Evolutionary conservation across 2,113 vertebrate species (phyloP).

Genomic region (Microtus montanus): DNA sequence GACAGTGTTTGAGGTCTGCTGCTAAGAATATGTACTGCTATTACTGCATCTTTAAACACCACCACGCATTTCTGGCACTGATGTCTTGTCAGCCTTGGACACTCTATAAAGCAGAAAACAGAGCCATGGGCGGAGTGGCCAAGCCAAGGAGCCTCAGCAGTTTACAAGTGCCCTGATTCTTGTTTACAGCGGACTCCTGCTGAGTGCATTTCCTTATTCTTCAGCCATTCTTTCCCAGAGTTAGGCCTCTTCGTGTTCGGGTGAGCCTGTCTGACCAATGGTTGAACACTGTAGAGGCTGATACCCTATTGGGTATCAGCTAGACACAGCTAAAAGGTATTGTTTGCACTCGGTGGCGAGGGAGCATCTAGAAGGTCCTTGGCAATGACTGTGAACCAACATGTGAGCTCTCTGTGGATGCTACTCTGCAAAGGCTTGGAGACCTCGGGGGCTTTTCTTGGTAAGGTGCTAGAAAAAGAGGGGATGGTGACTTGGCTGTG

Average conservation of each 20-base stretch:
- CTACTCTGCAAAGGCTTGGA: background rate
- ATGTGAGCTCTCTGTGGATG: background rate
- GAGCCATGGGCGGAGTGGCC: background rate
- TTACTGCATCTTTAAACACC: conserved; percentile 4
- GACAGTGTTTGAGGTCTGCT: background rate
- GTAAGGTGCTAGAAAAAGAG: background rate
- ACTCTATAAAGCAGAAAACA: background rate
- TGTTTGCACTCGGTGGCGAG: background rate
- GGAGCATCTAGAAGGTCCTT: background rate
- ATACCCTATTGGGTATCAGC: background rate
- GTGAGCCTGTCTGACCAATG: background rate
- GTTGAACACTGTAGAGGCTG: background rate
- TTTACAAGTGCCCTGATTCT: accelerated
- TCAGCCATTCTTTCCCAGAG: background rate
- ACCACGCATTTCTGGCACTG: background rate
- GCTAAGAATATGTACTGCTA: conserved; percentile 10
- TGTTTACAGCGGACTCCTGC: background rate
- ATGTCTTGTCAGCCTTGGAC: background rate
- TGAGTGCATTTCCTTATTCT: background rate
- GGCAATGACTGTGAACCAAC: background rate
- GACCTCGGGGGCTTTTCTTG: background rate
- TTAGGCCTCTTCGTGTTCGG: background rate
- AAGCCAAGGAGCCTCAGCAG: background rate
- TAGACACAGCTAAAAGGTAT: background rate
- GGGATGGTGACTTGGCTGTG: background rate